phyloP scores from a whole-genome alignment of 2,888 invertebrate genomes.

The Euplexia lucipara region DNA sequence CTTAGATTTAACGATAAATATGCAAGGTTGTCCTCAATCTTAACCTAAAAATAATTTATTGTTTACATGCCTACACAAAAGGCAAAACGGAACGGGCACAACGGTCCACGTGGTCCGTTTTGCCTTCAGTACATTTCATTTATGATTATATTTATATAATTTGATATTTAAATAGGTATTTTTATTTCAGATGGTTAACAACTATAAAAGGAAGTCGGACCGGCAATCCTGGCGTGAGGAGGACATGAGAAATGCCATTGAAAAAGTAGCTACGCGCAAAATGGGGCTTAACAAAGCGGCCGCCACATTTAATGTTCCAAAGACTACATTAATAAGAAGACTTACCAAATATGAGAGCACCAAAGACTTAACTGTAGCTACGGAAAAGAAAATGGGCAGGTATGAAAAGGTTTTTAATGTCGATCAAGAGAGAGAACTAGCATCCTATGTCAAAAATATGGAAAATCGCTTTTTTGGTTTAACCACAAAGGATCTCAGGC shows the following conservation, averaged over 20 bases:
- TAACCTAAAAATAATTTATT: too few species aligned
- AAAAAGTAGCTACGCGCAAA: slow-evolving; percentile 11
- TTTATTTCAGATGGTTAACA: slow-evolving; percentile 29
- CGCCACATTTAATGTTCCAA: slow-evolving; percentile 9
- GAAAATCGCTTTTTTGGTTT: slow-evolving; percentile 18
- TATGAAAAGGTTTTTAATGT: slow-evolving; percentile 17
- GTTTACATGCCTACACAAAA: too few species aligned
- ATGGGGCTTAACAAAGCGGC: slow-evolving; percentile 16
- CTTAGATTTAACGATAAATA: too few species aligned
- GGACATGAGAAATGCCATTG: slow-evolving; percentile 15
- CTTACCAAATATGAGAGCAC: slow-evolving; percentile 15
- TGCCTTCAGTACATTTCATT: neutral
- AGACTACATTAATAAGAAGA: slow-evolving; percentile 19
- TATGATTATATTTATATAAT: slow-evolving; percentile 1
- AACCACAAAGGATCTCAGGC: slow-evolving; percentile 12
- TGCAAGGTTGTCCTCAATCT: too few species aligned
- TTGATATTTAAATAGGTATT: slow-evolving; percentile 1
- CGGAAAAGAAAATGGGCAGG: slow-evolving; percentile 22
- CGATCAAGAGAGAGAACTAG: slow-evolving; percentile 21
- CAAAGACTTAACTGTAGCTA: slow-evolving; percentile 16
- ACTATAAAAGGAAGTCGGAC: slow-evolving; percentile 23
- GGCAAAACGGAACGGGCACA: too few species aligned
- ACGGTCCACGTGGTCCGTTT: neutral
- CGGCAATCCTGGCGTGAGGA: slow-evolving; percentile 14
- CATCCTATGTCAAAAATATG: slow-evolving; percentile 9